Percentiles rank a stretch among this genome's conserved stretches.
Conservation (phyloP, 2,888 invertebrate genomes). For the Drosophila ustulata region DNA sequence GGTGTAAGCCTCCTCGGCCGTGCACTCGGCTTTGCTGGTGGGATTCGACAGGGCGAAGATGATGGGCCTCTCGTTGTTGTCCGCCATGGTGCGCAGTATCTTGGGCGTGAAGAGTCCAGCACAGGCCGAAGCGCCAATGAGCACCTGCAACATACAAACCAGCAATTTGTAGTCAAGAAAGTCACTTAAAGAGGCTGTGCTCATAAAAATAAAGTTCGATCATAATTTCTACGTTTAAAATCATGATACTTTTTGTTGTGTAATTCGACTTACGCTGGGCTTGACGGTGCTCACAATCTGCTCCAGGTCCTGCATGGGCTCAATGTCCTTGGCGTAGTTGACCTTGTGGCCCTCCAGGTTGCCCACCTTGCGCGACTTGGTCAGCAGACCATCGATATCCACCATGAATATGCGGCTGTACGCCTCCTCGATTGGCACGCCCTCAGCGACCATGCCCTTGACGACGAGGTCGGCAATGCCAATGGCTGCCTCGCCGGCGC, state of each 20-base stretch:
- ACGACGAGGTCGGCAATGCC: conserved; percentile 96
- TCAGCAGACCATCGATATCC: conserved; percentile 96
- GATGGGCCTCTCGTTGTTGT: conserved; percentile 94
- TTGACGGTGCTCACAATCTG: conserved; percentile 93
- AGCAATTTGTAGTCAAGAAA: no score
- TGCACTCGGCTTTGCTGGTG: conserved; percentile 98
- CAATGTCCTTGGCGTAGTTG: conserved; percentile 91
- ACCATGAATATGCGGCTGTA: conserved; percentile 97
- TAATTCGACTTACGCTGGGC: conserved; percentile 90
- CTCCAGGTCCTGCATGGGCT: conserved; percentile 91
- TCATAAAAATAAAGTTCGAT: no score
- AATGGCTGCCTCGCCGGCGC: conserved; percentile 95
- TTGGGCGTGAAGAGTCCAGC: conserved; percentile 96
- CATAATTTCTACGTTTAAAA: no score
- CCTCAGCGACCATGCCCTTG: conserved; percentile 93
- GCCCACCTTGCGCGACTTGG: conserved; percentile 88
- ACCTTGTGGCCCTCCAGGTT: conserved; percentile 89
- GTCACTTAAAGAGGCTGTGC: no score
- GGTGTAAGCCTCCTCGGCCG: conserved; percentile 97
- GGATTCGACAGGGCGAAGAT: conserved; percentile 99
- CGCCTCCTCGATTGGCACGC: conserved; percentile 89
- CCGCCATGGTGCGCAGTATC: conserved; percentile 94
- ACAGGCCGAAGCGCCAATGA: conserved; percentile 95
- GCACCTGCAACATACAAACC: conserved; percentile 67
- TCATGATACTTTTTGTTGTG: no score